Percentiles rank a stretch among this genome's conserved stretches.
phyloP scores from a whole-genome alignment of 2,113 vertebrate species.

The Polypterus senegalus region DNA sequence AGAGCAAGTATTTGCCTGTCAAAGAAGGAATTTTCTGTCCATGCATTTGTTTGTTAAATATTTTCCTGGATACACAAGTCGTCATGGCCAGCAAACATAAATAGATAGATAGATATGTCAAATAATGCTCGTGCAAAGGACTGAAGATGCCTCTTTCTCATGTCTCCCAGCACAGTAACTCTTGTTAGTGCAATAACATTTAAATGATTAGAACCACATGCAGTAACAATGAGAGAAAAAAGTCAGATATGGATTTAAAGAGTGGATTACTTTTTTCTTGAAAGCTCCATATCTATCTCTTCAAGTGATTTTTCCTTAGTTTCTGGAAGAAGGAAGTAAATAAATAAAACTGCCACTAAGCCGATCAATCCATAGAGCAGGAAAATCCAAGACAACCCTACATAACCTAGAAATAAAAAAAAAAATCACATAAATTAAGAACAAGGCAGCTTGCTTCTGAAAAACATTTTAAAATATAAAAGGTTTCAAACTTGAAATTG shows the following conservation, averaged over 20 bases:
- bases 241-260: not conserved
- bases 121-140: no score
- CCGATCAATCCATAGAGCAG: slow-evolving; percentile 63
- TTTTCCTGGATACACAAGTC: no score
- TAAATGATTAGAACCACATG: no score
- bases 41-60: no score
- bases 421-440: not conserved
- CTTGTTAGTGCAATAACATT: no score
- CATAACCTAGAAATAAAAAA: slow-evolving; percentile 44
- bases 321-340: slow-evolving; percentile 74
- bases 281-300: slow-evolving; percentile 73
- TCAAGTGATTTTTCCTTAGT: slow-evolving; percentile 80
- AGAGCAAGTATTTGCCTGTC: no score
- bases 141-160: no score
- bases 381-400: slow-evolving; percentile 74
- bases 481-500: not conserved
- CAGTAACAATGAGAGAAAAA: no score
- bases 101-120: no score
- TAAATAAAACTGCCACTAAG: slow-evolving; percentile 51
- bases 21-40: no score
- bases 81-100: no score
- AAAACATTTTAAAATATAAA: not conserved
- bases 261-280: slow-evolving; percentile 45
- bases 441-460: not conserved
- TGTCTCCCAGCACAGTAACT: no score